Conservation (phyloP, 2,888 invertebrate genomes). For the Hipparchia sbordonii region DNA sequence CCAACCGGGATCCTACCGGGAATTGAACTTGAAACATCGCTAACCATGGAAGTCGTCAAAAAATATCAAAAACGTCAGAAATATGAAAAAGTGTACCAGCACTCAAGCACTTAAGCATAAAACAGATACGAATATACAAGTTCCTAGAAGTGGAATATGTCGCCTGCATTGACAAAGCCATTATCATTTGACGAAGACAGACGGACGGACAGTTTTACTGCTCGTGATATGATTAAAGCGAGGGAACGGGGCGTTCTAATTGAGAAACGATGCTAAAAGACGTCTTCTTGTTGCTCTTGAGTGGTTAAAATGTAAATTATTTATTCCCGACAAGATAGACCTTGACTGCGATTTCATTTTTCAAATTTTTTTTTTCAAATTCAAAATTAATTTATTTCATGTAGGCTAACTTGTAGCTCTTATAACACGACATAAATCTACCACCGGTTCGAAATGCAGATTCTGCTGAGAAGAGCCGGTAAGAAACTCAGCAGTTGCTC, state of each 20-base stretch:
- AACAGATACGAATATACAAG: conserved; percentile 9
- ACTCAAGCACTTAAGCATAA: conserved; percentile 17
- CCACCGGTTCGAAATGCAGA: too few species aligned
- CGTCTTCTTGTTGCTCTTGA: conserved; percentile 5
- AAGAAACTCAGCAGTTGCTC: too few species aligned
- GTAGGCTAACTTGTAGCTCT: too few species aligned
- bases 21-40: background rate
- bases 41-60: too few species aligned
- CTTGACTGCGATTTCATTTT: too few species aligned
- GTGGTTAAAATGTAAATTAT: conserved; percentile 6
- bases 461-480: too few species aligned
- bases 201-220: conserved; percentile 45
- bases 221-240: conserved; percentile 41
- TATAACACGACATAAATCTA: too few species aligned
- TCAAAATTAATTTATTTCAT: too few species aligned
- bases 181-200: conserved; percentile 43
- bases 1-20: too few species aligned
- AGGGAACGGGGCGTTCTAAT: conserved; percentile 35
- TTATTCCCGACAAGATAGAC: too few species aligned
- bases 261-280: conserved; percentile 25
- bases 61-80: background rate
- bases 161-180: conserved; percentile 37
- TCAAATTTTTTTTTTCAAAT: too few species aligned
- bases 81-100: background rate
- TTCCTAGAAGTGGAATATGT: conserved; percentile 15